Base-by-base conservation (phyloP, 2,113 vertebrate genomes). In the Lepus europaeus region DNA sequence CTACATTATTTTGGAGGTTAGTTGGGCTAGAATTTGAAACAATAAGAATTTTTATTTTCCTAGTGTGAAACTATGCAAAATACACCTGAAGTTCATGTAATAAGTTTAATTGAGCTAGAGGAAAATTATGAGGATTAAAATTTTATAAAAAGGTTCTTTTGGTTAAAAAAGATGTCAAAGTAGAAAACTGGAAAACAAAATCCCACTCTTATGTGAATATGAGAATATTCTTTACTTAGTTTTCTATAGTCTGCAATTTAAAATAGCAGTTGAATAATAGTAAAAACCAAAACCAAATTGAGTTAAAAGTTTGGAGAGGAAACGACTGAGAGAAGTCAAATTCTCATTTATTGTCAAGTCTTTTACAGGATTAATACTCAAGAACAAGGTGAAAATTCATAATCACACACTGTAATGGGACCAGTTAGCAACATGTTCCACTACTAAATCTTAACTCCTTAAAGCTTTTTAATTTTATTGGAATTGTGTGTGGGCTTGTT, bases 41-140 rank as follows among this genome's bases (percentile, higher is more conserved):
- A 81, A 4, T 81, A 68, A 68, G 23, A 13, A 85, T 5, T 77
- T 81, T 96, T 64, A 29, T 63, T 92, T 90, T 87, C 31, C 90
- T 49, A 86, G 29, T 29, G 12, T 39, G 77, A 90, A 87, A 72
- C 29, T 77, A 77, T 90, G 45, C 6, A 59, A 93, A 82, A 70
- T 90, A 64, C 17, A 29, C 3, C 68, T 88, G 51, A 94, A 79
- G 39, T 94, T 85, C n/a, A 83, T 29, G 17, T 53, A 80, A 89
- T 74, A 81, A 56, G 64, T 91, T 94, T 79, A 69, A 85, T 36
- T 85, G 19, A 84, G 36, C 56, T 68, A 22, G 33, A 79, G 72
- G 56, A 88, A 88, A 87, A 4, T 13, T 92, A 68, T 85, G 25
- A 92, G 27, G 22, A 39, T 96, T 73, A 80, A 56, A 91, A 88